These are phyloP conservation scores for Oophaga sylvatica DNA, from an alignment of 2,797 vertebrate species.

Conservation along the genomic window DNA sequence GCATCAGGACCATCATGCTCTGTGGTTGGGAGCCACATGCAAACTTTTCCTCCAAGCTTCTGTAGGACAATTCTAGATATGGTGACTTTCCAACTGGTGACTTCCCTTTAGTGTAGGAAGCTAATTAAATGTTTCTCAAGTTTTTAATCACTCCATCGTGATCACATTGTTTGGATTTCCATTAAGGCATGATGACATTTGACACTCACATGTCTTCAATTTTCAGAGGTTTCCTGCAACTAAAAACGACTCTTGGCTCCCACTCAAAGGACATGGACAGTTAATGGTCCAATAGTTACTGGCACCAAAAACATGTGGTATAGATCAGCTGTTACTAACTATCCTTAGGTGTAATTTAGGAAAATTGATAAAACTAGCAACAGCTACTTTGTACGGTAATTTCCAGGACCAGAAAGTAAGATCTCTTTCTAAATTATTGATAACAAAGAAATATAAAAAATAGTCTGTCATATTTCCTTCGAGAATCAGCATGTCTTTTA, in stretches of 20 bases:
- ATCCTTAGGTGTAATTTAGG: not conserved
- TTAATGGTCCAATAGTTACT: not conserved
- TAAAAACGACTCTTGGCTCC: not conserved
- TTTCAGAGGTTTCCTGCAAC: not conserved
- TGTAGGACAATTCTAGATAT: not conserved
- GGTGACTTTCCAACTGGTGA: not conserved
- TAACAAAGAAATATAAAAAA: not conserved
- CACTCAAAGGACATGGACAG: not conserved
- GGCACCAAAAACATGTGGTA: not conserved
- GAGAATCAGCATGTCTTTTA: too few species aligned
- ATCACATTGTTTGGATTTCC: not conserved
- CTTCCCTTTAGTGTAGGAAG: not conserved
- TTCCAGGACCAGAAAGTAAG: not conserved
- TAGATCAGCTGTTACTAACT: not conserved
- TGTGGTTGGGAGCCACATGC: not conserved
- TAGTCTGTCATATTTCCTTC: not conserved
- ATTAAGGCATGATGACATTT: not conserved
- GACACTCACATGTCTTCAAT: not conserved
- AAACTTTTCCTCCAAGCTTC: not conserved
- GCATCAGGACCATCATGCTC: not conserved
- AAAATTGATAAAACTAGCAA: not conserved
- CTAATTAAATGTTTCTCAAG: not conserved
- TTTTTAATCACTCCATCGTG: not conserved
- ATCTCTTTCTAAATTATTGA: not conserved
- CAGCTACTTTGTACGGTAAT: not conserved